Percentiles rank a stretch among this genome's conserved stretches.
Conservation (phyloP, 2,888 invertebrate genomes). For the Eilema depressum region DNA sequence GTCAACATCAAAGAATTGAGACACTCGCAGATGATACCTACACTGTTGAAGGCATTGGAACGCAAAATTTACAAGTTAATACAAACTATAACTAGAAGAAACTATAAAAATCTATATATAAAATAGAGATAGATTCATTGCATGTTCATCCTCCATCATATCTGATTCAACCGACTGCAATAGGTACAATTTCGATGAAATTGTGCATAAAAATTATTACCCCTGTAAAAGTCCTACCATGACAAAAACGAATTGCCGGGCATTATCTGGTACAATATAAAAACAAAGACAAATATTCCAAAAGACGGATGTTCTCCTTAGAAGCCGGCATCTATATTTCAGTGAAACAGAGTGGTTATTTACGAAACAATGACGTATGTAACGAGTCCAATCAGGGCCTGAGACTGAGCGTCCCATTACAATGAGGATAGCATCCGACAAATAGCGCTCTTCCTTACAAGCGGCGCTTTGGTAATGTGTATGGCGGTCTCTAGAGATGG, state of each 20-base stretch:
- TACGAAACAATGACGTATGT: constrained; percentile 20
- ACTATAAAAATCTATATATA: not conserved
- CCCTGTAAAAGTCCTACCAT: not conserved
- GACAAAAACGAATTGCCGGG: not conserved
- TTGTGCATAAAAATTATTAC: not conserved
- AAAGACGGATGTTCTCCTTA: not conserved
- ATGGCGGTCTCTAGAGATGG: not conserved
- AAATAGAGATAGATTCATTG: not conserved
- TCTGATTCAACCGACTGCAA: not conserved
- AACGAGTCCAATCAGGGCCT: constrained; percentile 19
- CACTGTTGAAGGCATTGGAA: not conserved
- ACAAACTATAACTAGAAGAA: too few species aligned
- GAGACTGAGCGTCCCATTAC: constrained; percentile 18
- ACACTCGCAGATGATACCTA: not conserved
- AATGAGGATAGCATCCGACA: constrained; percentile 19
- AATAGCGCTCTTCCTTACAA: constrained; percentile 18
- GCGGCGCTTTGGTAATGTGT: constrained; percentile 9
- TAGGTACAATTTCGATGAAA: too few species aligned
- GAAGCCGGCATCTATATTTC: not conserved
- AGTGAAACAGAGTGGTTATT: constrained; percentile 10
- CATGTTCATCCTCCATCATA: not conserved
- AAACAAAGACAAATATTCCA: constrained; percentile 7
- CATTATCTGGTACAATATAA: not conserved
- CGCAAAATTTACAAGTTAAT: too few species aligned
- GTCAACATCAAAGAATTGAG: not conserved